Evolutionary conservation across 2,113 vertebrate genomes (phyloP), one percentile per base, ranked within the genome.

Genomic region (Apodemus speciosus): DNA sequence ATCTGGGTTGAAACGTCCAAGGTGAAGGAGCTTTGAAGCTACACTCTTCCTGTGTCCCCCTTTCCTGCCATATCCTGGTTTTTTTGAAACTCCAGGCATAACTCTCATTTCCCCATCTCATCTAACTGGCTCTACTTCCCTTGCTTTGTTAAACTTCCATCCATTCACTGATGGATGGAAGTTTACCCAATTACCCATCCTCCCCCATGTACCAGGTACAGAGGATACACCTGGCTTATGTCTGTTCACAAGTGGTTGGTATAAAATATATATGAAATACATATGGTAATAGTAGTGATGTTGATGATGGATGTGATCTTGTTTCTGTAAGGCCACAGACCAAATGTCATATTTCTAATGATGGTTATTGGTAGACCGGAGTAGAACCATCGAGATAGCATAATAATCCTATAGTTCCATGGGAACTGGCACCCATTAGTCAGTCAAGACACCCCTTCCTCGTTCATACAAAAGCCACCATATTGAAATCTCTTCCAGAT

Each of bases 1-100:
- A 7, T 93, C 75, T 73, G 71, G 84, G 38, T 87, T 94, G 58
- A 92, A 93, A 89, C 43, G 40, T 75, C 91, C 84, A 53, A 62
- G 9, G n/a, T 62, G 85, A 88, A 95, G 90, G 81, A 71, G 69
- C 66, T 80, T 76, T 92, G 58, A 84, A 60, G 25, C 89, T 38
- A 81, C 53, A 23, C 58, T 72, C 21, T 32, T 76, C 79, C 87
- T 32, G 4, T 49, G 66, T 20, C 38, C 49, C 62, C 90, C 43
- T 87, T 30, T 71, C n/a, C 35, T 0, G 4, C n/a, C 86, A 83
- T 32, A 35, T 1, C 60, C 40, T 43, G 10, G 32, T 18, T 68
- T 94, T 90, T 91, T 62, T 58, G 86, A 89, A 91, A n/a, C 35
- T 86, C 23, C 9, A 79, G 9, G 25, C 6, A 11, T n/a, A 91